Base-by-base conservation (phyloP, 2,113 vertebrate genomes). In the Bubalus kerabau region DNA sequence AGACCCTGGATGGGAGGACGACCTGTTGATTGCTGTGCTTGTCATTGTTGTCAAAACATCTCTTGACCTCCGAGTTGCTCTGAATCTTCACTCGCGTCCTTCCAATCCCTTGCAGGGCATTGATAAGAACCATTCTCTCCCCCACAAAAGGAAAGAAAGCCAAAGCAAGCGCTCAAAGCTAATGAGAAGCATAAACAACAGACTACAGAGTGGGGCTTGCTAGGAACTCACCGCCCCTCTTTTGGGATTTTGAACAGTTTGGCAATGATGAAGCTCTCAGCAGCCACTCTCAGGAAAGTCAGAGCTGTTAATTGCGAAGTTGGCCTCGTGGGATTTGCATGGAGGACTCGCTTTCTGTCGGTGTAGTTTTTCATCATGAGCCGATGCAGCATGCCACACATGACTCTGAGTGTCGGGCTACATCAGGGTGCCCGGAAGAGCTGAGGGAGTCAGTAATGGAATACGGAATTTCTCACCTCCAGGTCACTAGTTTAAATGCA, bases 301-400 rank as follows among this genome's bases (percentile, higher is more conserved):
- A 84, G 60, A 91, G 87, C 90, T 97, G 94, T 96, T 98, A 96
- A 97, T 16, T 95, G 97, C 91, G 94, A 67, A 43, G 90, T 60
- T 78, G 48, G 87, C 96, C 93, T 88, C 52, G 28, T 16, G 32
- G 80, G 97, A 96, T 74, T 74, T 94, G 96, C 96, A 56, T 57
- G 86, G 12, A 71, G 56, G 82, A 96, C 64, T 97, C 23, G 0
- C 97, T 97, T 98, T 96, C 94, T 82, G 52, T 56, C 10, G 5
- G 28, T 3, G 74, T 36, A 91, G 88, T 78, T 97, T 98, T 91
- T 97, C 96, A 89, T 90, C 50, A n/a, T 80, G 95, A 98, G 97
- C 87, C 43, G 10, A 81, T 5, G 50, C 91, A 52, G 54, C 96
- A 67, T 7, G 21, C 85, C 95, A 93, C 67, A 94, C 95, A 82